A percentile compares a stretch with the other conserved stretches of the same genome.
Evolutionary conservation across 2,797 vertebrate species (phyloP).

Genomic region (Nyctibius grandis): DNA sequence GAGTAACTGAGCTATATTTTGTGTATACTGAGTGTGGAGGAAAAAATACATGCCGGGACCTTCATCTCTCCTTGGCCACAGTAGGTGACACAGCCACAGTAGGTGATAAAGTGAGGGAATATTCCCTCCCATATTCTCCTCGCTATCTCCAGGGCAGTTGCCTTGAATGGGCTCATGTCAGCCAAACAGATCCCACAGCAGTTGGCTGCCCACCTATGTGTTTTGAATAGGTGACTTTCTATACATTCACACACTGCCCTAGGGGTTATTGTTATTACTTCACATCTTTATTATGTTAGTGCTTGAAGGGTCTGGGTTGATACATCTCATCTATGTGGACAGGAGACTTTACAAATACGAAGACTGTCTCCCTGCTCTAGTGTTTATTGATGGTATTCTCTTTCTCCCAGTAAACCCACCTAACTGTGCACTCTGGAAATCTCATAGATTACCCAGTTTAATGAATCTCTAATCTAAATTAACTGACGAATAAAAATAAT

Average conservation of each 20-base stretch:
- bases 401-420: not conserved
- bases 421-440: not conserved
- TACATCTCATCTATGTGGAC: not conserved
- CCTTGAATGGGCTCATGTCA: not conserved
- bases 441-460: not conserved
- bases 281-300: not conserved
- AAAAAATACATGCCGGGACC: not conserved
- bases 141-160: not conserved
- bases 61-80: not conserved
- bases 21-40: not conserved
- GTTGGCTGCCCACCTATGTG: not conserved
- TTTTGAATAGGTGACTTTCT: not conserved
- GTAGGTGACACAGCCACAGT: not conserved
- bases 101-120: not conserved
- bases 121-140: not conserved
- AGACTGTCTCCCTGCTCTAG: not conserved
- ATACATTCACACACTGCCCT: not conserved
- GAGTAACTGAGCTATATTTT: not conserved
- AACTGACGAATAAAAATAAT: not conserved
- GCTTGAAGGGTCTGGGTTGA: not conserved
- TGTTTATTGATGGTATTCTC: not conserved
- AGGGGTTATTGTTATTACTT: not conserved
- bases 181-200: not conserved
- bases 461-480: not conserved
- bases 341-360: not conserved